A percentile compares a stretch with the other conserved stretches of the same genome.
phyloP scores from a whole-genome alignment of 2,888 invertebrate species.

The Agrypnus murinus region DNA sequence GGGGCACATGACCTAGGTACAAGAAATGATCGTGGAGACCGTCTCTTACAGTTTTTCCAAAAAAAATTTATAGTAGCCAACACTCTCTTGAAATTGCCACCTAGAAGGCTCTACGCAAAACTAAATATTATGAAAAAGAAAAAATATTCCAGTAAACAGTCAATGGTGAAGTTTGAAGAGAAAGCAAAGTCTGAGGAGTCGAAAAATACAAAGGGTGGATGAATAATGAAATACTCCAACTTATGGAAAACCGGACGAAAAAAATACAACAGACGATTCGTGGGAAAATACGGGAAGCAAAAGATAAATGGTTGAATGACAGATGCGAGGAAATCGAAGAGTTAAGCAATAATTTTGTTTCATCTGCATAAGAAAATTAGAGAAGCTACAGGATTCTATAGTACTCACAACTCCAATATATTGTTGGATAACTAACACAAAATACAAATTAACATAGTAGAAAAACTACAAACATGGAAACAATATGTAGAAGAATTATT shows the following conservation, averaged over 20 bases:
- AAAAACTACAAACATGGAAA: conserved; percentile 18
- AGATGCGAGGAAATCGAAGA: conserved; percentile 24
- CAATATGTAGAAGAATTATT: conserved; percentile 26
- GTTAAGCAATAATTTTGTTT: conserved; percentile 10
- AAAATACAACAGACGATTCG: conserved; percentile 10
- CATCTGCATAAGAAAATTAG: conserved; percentile 18
- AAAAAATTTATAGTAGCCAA: conserved; percentile 23
- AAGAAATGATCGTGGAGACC: no score
- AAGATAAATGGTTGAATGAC: conserved; percentile 21
- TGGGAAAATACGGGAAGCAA: conserved; percentile 28
- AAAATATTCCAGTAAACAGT: conserved; percentile 12
- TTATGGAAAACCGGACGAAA: no score
- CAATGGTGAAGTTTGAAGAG: conserved; percentile 15
- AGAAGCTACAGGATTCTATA: conserved; percentile 10
- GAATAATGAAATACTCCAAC: conserved; percentile 20
- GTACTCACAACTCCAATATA: conserved; percentile 16
- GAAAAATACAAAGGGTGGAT: conserved; percentile 6
- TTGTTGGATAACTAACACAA: conserved; percentile 20
- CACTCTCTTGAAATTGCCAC: no score
- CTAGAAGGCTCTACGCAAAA: conserved; percentile 21
- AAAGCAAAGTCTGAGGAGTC: conserved; percentile 21
- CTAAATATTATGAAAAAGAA: conserved; percentile 23
- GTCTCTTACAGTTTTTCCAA: conserved; percentile 19
- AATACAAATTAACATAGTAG: conserved; percentile 9
- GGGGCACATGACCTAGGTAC: no score